Conservation (phyloP, 2,797 vertebrate species). For the Tinamus major region DNA sequence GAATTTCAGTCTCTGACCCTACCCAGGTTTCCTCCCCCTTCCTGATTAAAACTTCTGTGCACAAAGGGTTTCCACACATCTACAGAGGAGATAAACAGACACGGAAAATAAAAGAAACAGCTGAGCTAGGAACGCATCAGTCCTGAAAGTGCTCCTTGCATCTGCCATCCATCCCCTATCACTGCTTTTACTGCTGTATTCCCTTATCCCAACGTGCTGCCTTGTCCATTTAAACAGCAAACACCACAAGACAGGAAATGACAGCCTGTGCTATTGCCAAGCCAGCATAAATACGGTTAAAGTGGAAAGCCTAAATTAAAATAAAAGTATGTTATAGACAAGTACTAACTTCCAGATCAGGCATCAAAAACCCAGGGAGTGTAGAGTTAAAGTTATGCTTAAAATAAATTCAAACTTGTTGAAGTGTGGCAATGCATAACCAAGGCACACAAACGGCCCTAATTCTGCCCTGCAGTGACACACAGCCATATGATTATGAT, state of each 20-base stretch:
- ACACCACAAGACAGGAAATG: slow-evolving; percentile 19
- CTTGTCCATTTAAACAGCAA: slow-evolving; percentile 23
- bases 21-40: background rate
- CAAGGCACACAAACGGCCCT: slow-evolving; percentile 43
- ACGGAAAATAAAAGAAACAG: background rate
- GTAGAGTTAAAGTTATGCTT: slow-evolving; percentile 49
- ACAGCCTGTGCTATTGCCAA: background rate
- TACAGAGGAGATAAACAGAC: background rate
- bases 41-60: background rate
- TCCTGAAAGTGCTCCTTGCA: background rate
- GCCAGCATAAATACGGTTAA: slow-evolving; percentile 24
- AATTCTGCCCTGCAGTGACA: slow-evolving; percentile 54
- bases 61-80: background rate
- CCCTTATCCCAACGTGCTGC: background rate
- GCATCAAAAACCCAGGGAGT: slow-evolving; percentile 17
- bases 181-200: background rate
- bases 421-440: slow-evolving; percentile 45
- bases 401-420: slow-evolving; percentile 52
- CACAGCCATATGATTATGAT: slow-evolving; percentile 33
- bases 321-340: background rate
- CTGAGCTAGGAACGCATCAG: background rate
- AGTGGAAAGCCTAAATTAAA: slow-evolving; percentile 34
- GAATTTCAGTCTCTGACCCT: background rate
- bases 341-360: slow-evolving; percentile 22
- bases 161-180: background rate